Conservation (phyloP, 2,113 vertebrate species). For the Myiozetetes cayanensis region DNA sequence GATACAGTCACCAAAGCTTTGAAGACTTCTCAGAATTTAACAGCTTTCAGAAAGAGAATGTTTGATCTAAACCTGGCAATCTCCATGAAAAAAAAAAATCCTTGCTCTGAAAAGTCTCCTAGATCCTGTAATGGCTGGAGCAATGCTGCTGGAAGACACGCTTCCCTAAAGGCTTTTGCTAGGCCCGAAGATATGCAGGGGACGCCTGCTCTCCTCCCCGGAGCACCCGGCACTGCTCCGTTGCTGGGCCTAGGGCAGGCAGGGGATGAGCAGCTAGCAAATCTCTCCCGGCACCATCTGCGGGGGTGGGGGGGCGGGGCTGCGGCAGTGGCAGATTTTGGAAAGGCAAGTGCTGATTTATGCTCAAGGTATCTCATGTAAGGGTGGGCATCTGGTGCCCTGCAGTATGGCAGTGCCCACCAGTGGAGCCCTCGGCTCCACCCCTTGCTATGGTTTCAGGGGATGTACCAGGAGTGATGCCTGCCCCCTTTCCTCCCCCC, state of each 20-base stretch:
- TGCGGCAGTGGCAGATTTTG: accelerated
- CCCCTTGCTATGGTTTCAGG: not conserved
- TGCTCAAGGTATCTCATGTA: accelerated
- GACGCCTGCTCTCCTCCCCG: not conserved
- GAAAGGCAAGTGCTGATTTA: accelerated
- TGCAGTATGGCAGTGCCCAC: accelerated
- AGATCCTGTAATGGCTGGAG: not conserved
- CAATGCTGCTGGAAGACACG: not conserved
- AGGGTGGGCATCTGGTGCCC: not conserved
- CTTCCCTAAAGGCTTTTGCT: not conserved
- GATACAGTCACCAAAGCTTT: not conserved
- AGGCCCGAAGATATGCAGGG: accelerated
- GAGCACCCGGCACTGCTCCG: accelerated
- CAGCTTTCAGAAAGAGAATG: not conserved
- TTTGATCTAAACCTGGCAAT: not conserved
- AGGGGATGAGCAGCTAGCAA: not conserved
- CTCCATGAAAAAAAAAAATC: not conserved
- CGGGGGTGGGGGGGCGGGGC: accelerated
- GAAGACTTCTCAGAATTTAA: not conserved
- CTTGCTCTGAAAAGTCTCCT: not conserved
- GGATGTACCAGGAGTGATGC: accelerated
- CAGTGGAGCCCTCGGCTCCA: not conserved
- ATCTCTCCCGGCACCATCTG: not conserved
- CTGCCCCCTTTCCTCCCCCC: not conserved
- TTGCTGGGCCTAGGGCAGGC: not conserved